Base-by-base conservation (phyloP, 2,113 vertebrate genomes). In the Platycercus adscitus region DNA sequence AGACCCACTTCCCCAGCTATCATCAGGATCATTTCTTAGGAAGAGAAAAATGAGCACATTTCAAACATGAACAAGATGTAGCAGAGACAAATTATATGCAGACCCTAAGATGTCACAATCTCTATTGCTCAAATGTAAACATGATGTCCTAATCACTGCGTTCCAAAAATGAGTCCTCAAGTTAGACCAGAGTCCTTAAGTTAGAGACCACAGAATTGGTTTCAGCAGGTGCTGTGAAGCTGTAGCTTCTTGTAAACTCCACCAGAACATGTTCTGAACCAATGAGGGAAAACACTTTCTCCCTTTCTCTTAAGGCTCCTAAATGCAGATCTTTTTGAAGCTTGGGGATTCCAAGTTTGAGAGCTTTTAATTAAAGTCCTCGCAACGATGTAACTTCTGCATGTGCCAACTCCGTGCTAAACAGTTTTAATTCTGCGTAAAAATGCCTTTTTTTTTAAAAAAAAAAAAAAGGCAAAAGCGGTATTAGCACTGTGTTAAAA, bases 401-500 rank as follows among this genome's bases (percentile, higher is more conserved):
- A 47, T 33, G 9, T 46, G 33, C 14, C 13, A 11, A 33, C 77
- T 55, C 20, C 41, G 49, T 49, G n/a, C 77, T 21, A 88, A 86
- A 76, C 16, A 35, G 35, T 18, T 81, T 78, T 75, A 95, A 82
- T 43, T 79, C 66, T 49, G n/a, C 29, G 92, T 35, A 70, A 95
- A 87, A 76, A 76, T 14, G 19, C 47, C 7, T 24, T 49, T 23
- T 23, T 4, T 24, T 49, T 23, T 23, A 39, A 53, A n/a, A 47
- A 20, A 14, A 24, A 31, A 31, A 15, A 29, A 31, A 31, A 12
- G 11, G 11, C 10, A 29, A 24, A 15, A 28, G 15, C 15, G 31
- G 29, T 16, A 70, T 39, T 49, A 96, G 66, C 96, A 96, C 33
- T 71, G 88, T 94, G 97, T 98, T 97, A 96, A 96, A 87, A 95